These are phyloP conservation scores for Aphelocoma coerulescens DNA, from an alignment of 2,113 vertebrate genomes.

Conservation along the genomic window DNA sequence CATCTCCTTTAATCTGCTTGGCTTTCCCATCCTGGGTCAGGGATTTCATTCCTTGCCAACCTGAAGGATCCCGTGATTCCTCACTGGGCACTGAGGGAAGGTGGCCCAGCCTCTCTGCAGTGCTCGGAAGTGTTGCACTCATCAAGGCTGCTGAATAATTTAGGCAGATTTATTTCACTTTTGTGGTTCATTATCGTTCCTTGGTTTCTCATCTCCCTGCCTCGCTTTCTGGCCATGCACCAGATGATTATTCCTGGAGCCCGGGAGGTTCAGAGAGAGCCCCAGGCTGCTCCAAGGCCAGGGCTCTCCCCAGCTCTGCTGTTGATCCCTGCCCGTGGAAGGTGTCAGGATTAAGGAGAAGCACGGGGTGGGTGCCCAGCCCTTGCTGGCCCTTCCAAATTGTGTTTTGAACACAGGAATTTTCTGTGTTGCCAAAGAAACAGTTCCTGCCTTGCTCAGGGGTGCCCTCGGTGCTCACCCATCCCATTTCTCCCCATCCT, in stretches of 20 bases:
- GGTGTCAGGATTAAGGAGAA: rapidly evolving
- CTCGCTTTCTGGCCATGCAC: background rate
- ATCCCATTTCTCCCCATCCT: rapidly evolving
- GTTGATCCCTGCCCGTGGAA: rapidly evolving
- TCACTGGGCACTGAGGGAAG: rapidly evolving
- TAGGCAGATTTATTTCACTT: background rate
- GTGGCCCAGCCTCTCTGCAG: background rate
- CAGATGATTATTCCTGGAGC: background rate
- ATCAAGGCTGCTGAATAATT: background rate
- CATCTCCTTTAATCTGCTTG: background rate
- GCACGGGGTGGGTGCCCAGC: background rate
- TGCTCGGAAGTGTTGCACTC: background rate
- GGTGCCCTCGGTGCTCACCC: no score
- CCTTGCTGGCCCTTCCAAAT: background rate
- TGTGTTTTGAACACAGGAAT: rapidly evolving
- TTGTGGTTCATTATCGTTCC: background rate
- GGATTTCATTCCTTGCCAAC: background rate
- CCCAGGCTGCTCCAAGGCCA: background rate
- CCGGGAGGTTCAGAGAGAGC: background rate
- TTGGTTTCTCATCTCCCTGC: background rate
- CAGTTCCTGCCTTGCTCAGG: rapidly evolving
- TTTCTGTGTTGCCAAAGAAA: background rate
- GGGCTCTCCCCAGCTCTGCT: background rate
- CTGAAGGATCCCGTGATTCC: rapidly evolving
- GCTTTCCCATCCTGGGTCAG: background rate